A percentile compares a stretch with the other conserved stretches of the same genome.
Evolutionary conservation across 2,888 invertebrate species (phyloP).

Genomic region (Hypomecis punctinalis): DNA sequence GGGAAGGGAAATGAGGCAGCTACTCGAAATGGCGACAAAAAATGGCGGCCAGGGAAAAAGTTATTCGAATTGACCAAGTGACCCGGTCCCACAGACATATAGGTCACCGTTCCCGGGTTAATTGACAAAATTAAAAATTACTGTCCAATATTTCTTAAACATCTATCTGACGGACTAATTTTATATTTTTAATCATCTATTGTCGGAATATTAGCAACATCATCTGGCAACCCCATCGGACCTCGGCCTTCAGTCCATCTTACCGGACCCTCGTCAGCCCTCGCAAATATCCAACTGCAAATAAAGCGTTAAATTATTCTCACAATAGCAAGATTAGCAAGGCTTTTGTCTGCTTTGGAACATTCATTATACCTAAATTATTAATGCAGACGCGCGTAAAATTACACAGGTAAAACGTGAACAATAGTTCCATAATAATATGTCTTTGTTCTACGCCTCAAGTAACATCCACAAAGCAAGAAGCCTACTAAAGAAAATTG

Average conservation of each 20-base stretch:
- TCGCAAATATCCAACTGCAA: constrained; percentile 1
- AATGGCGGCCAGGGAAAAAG: no score
- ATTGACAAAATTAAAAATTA: no score
- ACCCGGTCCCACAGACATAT: no score
- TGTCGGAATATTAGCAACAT: neutral
- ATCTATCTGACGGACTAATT: no score
- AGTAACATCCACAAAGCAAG: neutral
- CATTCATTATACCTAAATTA: constrained; percentile 9
- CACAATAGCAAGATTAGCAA: neutral
- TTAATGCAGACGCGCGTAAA: constrained; percentile 4
- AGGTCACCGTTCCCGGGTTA: no score
- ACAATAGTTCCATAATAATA: neutral
- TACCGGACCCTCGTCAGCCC: constrained; percentile 20
- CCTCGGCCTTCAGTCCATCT: constrained; percentile 8
- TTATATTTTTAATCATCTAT: no score
- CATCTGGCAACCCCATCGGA: neutral
- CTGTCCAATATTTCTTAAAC: no score
- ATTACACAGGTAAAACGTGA: neutral
- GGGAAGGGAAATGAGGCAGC: no score
- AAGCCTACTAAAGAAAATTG: neutral
- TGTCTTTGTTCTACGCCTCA: neutral
- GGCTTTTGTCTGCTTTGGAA: constrained; percentile 2
- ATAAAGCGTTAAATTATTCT: constrained; percentile 10
- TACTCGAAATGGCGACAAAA: no score
- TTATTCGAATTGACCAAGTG: no score